These are phyloP conservation scores for Eurytoma adleriae DNA, from an alignment of 2,888 invertebrate genomes.

Conservation along the genomic window DNA sequence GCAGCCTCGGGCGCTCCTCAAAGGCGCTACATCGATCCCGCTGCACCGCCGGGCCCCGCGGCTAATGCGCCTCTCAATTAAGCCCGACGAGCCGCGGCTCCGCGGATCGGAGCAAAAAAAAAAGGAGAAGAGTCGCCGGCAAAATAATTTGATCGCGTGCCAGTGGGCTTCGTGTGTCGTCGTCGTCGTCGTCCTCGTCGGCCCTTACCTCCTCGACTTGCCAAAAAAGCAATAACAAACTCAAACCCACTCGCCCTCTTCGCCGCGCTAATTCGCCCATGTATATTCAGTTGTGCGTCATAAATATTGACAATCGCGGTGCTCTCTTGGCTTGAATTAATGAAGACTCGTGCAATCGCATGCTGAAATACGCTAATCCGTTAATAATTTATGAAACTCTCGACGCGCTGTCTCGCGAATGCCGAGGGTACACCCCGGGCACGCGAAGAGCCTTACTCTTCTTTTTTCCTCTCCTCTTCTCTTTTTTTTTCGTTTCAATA, in stretches of 20 bases:
- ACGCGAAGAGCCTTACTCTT: background rate
- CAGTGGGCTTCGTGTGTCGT: background rate
- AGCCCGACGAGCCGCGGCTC: background rate
- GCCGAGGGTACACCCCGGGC: background rate
- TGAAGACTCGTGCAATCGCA: slow-evolving; percentile 5
- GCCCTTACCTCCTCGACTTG: background rate
- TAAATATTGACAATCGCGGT: slow-evolving; percentile 41
- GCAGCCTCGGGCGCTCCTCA: no score
- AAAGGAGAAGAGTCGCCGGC: background rate
- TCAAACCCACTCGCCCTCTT: background rate
- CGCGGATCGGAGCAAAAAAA: background rate
- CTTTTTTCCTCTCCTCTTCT: background rate
- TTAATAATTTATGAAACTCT: slow-evolving; percentile 49
- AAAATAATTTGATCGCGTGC: slow-evolving; percentile 24
- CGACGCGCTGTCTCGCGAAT: slow-evolving; percentile 8
- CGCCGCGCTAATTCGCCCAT: slow-evolving; percentile 15
- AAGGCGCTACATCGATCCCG: no score
- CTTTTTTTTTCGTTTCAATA: slow-evolving; percentile 2
- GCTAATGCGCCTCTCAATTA: slow-evolving; percentile 24
- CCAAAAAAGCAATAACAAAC: background rate
- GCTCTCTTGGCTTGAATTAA: slow-evolving; percentile 44
- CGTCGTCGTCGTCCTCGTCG: background rate
- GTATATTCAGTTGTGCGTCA: slow-evolving; percentile 37
- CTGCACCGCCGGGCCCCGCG: background rate
- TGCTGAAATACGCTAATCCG: slow-evolving; percentile 43